Percentiles rank a stretch among this genome's conserved stretches.
Conservation (phyloP, 2,797 vertebrate species). For the Vultur gryphus region DNA sequence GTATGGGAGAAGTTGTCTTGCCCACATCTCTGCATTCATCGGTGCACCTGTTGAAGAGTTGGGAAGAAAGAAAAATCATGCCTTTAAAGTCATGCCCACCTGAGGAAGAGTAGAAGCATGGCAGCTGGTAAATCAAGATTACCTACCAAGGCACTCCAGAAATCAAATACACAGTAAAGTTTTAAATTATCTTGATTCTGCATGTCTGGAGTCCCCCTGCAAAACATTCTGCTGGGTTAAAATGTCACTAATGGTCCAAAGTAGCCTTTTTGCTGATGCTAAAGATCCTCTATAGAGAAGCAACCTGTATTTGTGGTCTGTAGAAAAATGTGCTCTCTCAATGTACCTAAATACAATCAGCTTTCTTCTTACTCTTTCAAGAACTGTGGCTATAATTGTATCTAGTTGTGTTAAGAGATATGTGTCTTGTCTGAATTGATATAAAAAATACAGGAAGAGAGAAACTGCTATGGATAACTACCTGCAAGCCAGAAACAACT, state of each 20-base stretch:
- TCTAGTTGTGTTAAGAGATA: not conserved
- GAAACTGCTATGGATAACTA: not conserved
- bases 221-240: not conserved
- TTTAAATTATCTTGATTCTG: not conserved
- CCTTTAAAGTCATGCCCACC: not conserved
- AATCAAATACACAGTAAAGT: not conserved
- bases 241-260: not conserved
- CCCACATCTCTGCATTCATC: not conserved
- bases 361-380: not conserved
- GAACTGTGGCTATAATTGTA: not conserved
- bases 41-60: not conserved
- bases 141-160: not conserved
- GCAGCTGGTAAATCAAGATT: not conserved
- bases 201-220: not conserved
- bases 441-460: not conserved
- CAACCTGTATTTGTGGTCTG: not conserved
- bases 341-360: not conserved
- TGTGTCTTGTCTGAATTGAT: not conserved
- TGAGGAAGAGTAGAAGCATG: not conserved
- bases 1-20: not conserved
- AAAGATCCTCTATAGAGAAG: not conserved
- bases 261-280: not conserved
- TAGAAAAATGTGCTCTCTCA: not conserved
- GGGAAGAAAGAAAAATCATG: not conserved
- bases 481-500: not conserved